Percentiles rank a stretch among this genome's conserved stretches.
Evolutionary conservation across 1,140 invertebrate species (phyloP).

Genomic region (Whitmania pigra): DNA sequence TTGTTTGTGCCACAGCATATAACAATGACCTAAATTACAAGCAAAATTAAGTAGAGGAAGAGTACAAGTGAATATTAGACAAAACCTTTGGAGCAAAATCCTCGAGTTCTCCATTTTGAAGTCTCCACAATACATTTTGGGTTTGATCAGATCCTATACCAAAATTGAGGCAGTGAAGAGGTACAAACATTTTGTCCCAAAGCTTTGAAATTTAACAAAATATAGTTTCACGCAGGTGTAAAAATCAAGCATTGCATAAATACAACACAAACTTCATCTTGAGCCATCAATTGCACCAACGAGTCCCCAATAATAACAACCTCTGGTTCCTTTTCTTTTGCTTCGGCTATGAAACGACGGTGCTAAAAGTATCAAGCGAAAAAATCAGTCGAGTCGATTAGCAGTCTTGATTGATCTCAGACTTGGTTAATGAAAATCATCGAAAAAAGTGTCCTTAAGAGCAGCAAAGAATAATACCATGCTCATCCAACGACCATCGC

Average conservation of each 20-base stretch:
- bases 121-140: slow-evolving; percentile 74
- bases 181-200: slow-evolving; percentile 72
- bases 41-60: background rate
- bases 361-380: slow-evolving; percentile 51
- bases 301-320: slow-evolving; percentile 82
- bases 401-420: too few relatives aligned
- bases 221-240: background rate
- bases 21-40: slow-evolving; percentile 59
- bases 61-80: background rate
- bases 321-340: slow-evolving; percentile 71
- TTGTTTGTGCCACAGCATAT: slow-evolving; percentile 76
- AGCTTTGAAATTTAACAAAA: slow-evolving; percentile 39
- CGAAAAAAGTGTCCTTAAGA: background rate
- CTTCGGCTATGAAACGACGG: slow-evolving; percentile 63
- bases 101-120: slow-evolving; percentile 73
- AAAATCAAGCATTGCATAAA: background rate
- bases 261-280: slow-evolving; percentile 47
- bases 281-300: slow-evolving; percentile 60
- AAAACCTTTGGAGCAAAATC: slow-evolving; percentile 67
- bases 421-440: too few relatives aligned
- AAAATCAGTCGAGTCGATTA: background rate
- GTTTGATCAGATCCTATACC: slow-evolving; percentile 74
- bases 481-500: slow-evolving; percentile 56
- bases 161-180: slow-evolving; percentile 75
- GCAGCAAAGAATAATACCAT: slow-evolving; percentile 35